These are phyloP conservation scores for Cirrhinus mrigala DNA, from an alignment of 2,797 vertebrate genomes.

Conservation along the genomic window DNA sequence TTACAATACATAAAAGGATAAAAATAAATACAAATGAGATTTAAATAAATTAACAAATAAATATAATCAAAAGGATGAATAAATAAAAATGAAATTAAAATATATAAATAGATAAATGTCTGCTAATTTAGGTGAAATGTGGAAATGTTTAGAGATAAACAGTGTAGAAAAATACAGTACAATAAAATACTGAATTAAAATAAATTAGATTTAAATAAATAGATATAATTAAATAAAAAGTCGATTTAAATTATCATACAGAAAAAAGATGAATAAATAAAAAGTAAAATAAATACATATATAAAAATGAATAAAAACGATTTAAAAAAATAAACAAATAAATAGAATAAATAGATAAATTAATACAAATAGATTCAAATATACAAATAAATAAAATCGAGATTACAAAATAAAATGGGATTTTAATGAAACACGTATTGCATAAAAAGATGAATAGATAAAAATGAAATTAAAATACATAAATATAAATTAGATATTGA, in stretches of 20 bases:
- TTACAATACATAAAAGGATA: too few species aligned
- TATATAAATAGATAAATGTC: background rate
- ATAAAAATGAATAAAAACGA: background rate
- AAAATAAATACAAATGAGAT: too few species aligned
- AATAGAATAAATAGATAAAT: background rate
- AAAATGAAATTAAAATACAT: background rate
- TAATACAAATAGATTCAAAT: background rate
- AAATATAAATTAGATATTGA: too few species aligned
- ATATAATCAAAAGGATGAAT: background rate
- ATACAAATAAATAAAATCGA: background rate
- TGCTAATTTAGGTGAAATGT: too few species aligned
- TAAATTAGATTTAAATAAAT: background rate
- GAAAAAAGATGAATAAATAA: background rate
- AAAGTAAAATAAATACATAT: background rate
- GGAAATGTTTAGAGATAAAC: too few species aligned
- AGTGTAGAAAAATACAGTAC: too few species aligned
- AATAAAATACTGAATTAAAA: too few species aligned
- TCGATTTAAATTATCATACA: background rate
- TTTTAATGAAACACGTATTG: too few species aligned
- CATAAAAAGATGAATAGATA: background rate
- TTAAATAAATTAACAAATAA: background rate
- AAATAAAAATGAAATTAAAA: background rate
- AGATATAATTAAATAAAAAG: background rate
- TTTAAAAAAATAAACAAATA: background rate
- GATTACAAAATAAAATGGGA: too few species aligned